Percentiles rank a stretch among this genome's conserved stretches.
Conservation (phyloP, 2,113 vertebrate species). For the Cygnus atratus region DNA sequence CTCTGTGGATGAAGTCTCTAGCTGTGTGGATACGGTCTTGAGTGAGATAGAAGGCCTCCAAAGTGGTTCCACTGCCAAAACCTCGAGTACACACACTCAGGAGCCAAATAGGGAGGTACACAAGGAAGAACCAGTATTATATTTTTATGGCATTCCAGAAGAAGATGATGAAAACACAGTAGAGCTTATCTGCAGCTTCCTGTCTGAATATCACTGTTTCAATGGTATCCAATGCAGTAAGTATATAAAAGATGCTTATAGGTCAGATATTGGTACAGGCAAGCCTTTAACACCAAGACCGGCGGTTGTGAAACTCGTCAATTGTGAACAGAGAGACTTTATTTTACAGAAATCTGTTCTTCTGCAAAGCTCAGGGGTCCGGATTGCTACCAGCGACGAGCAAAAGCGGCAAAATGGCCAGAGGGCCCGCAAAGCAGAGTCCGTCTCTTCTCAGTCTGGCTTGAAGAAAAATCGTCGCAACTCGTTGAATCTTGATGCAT, state of each 20-base stretch:
- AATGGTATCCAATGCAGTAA: conserved; percentile 78
- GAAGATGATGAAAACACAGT: conserved; percentile 77
- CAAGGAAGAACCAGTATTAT: conserved; percentile 73
- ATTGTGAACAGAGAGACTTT: conserved; percentile 77
- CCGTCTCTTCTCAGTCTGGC: conserved; percentile 31
- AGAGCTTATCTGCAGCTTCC: conserved; percentile 76
- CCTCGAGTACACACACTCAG: not conserved
- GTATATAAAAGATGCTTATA: conserved; percentile 80
- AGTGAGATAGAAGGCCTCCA: conserved; percentile 93
- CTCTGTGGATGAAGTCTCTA: conserved; percentile 96
- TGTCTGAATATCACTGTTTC: conserved; percentile 78
- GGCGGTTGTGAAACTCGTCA: conserved; percentile 77
- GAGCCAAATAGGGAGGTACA: conserved; percentile 31
- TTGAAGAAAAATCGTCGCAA: conserved; percentile 41
- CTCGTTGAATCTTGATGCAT: not conserved
- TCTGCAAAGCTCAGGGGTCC: conserved; percentile 75
- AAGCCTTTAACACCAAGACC: conserved; percentile 70
- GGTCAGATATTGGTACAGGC: conserved; percentile 45
- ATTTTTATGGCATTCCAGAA: conserved; percentile 82
- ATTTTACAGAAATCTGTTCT: conserved; percentile 79
- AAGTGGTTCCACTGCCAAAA: conserved; percentile 60
- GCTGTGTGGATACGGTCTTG: conserved; percentile 91
- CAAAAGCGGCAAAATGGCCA: conserved; percentile 15
- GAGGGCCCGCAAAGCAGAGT: conserved; percentile 18
- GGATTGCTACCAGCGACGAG: conserved; percentile 71